Percentiles rank a stretch among this genome's conserved stretches.
phyloP scores from a whole-genome alignment of 2,113 vertebrate genomes.

The Gadus macrocephalus region DNA sequence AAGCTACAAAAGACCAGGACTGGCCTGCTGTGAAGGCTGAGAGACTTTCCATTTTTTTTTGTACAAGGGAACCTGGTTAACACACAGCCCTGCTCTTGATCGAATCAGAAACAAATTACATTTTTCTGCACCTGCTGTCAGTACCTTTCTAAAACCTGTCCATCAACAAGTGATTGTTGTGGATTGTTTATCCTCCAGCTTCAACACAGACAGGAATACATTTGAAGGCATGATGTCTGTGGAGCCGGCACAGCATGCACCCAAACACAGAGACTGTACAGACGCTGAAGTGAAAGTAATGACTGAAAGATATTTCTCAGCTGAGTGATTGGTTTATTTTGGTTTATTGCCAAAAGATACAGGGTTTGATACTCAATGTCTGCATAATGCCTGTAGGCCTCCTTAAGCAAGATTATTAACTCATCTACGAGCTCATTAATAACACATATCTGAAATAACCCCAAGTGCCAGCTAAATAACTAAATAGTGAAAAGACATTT shows the following conservation, averaged over 20 bases:
- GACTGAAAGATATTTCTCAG: too few relatives aligned
- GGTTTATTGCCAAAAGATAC: too few relatives aligned
- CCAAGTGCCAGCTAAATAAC: too few relatives aligned
- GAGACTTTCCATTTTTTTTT: constrained; percentile 47
- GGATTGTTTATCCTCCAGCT: constrained; percentile 26
- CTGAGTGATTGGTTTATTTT: too few relatives aligned
- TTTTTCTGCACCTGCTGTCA: constrained; percentile 45
- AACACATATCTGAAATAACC: too few relatives aligned
- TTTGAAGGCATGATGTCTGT: too few relatives aligned
- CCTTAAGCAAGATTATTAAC: too few relatives aligned
- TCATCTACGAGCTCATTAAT: too few relatives aligned
- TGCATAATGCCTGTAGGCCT: too few relatives aligned
- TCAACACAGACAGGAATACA: constrained; percentile 19
- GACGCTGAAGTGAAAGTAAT: constrained; percentile 2
- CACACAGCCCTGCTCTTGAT: constrained; percentile 35
- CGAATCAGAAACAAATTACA: constrained; percentile 44
- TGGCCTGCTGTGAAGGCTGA: constrained; percentile 48
- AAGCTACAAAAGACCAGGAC: constrained; percentile 51
- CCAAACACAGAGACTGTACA: constrained; percentile 4
- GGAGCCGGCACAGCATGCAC: neutral
- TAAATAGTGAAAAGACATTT: too few relatives aligned
- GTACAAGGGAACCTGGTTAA: constrained; percentile 26
- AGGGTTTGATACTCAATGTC: too few relatives aligned
- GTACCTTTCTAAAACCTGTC: constrained; percentile 47
- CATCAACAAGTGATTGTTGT: constrained; percentile 22